Evolutionary conservation across 2,113 vertebrate genomes (phyloP).

Genomic region (Clupea harengus): DNA sequence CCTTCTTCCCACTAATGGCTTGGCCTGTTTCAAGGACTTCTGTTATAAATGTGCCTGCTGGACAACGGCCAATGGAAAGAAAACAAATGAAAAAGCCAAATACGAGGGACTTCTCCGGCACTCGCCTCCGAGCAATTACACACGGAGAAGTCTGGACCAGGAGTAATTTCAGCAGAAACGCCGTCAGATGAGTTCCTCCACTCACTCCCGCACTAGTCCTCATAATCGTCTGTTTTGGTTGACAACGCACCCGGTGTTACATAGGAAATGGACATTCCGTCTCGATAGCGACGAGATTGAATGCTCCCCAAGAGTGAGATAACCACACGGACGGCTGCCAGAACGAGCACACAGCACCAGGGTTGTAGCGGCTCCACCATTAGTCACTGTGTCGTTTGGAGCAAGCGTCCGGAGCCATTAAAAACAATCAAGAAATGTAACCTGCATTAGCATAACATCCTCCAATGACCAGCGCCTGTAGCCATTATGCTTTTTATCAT

Average conservation of each 20-base stretch:
- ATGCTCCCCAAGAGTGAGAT: conserved; percentile 47
- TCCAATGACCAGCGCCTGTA: not conserved
- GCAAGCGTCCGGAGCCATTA: conserved; percentile 30
- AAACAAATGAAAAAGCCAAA: conserved; percentile 47
- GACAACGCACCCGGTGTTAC: conserved; percentile 20
- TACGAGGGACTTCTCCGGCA: conserved; percentile 24
- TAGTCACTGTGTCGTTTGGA: conserved; percentile 34
- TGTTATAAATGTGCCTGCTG: conserved; percentile 51
- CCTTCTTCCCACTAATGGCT: conserved; percentile 43
- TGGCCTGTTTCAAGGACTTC: conserved; percentile 26
- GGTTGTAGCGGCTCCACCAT: conserved; percentile 29
- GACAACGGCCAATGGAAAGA: conserved; percentile 45
- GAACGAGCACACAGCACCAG: conserved; percentile 10
- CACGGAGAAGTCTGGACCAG: not conserved
- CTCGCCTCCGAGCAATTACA: conserved; percentile 21
- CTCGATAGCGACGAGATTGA: conserved; percentile 37
- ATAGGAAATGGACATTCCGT: conserved; percentile 33
- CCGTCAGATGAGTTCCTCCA: not conserved
- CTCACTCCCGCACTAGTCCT: conserved; percentile 17
- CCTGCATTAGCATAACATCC: conserved; percentile 15
- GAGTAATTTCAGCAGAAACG: not conserved
- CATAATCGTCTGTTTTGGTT: conserved; percentile 38
- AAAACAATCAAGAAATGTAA: conserved; percentile 40
- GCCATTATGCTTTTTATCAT: conserved; percentile 20
- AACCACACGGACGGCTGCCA: conserved; percentile 42